Conservation (phyloP, 2,113 vertebrate genomes). For the Delphinus delphis region DNA sequence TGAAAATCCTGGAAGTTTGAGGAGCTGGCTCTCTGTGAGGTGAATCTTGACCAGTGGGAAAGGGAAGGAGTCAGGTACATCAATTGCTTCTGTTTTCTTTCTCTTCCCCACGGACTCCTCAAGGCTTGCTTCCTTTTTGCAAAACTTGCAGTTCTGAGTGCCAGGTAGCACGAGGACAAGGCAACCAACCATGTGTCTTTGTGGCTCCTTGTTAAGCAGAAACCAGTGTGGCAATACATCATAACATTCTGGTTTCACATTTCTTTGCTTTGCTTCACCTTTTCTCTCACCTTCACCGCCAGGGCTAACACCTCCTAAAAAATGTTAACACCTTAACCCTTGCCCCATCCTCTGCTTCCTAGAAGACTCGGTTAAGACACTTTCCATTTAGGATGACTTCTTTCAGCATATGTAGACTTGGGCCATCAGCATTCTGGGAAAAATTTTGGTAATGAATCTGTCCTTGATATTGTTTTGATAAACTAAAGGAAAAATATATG, state of each 20-base stretch:
- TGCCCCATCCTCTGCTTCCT: background rate
- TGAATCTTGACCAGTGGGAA: background rate
- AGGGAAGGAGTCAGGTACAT: background rate
- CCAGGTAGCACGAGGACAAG: background rate
- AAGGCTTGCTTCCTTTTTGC: background rate
- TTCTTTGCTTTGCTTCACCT: background rate
- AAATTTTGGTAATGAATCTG: conserved; percentile 81
- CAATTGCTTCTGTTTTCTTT: background rate
- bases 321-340: background rate
- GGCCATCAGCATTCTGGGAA: background rate
- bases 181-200: background rate
- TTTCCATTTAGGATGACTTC: background rate
- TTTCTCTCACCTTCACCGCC: background rate
- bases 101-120: background rate
- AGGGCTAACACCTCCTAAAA: background rate
- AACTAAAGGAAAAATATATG: conserved; percentile 89
- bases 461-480: conserved; percentile 90
- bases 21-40: background rate
- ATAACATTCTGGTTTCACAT: background rate
- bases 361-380: background rate
- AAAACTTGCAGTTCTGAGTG: background rate
- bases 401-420: background rate
- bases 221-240: background rate
- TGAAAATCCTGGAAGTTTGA: background rate
- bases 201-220: background rate